Percentiles rank a stretch among this genome's conserved stretches.
Evolutionary conservation across 2,797 vertebrate species (phyloP).

Genomic region (Ceryle rudis): DNA sequence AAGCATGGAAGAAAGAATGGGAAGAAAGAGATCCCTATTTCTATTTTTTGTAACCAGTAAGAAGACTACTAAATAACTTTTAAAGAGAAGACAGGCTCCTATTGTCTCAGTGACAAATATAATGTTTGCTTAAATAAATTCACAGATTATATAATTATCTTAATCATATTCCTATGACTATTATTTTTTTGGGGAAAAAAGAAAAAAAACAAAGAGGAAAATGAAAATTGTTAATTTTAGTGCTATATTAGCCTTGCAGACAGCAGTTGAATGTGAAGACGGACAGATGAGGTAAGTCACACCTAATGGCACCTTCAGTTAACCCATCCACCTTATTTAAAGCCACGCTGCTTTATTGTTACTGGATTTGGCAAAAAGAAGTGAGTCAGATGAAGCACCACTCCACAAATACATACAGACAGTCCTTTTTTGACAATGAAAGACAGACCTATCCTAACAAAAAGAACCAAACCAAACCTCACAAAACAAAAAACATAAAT

Average conservation of each 20-base stretch:
- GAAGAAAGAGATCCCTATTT: background rate
- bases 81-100: background rate
- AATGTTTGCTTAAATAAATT: background rate
- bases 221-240: background rate
- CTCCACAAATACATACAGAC: background rate
- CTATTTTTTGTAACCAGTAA: background rate
- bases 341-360: background rate
- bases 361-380: background rate
- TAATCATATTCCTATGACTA: background rate
- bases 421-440: background rate
- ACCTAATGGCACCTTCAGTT: background rate
- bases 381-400: background rate
- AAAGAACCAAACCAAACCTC: background rate
- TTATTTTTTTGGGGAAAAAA: background rate
- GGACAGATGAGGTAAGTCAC: background rate
- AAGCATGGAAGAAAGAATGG: background rate
- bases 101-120: background rate
- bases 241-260: background rate
- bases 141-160: background rate
- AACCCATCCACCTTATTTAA: background rate
- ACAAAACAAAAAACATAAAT: no score
- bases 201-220: background rate
- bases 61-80: background rate
- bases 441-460: background rate
- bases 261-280: background rate